Percentiles rank a stretch among this genome's conserved stretches.
These are phyloP conservation scores for Catocala fraxini DNA, from an alignment of 2,888 invertebrate species.

Conservation along the genomic window DNA sequence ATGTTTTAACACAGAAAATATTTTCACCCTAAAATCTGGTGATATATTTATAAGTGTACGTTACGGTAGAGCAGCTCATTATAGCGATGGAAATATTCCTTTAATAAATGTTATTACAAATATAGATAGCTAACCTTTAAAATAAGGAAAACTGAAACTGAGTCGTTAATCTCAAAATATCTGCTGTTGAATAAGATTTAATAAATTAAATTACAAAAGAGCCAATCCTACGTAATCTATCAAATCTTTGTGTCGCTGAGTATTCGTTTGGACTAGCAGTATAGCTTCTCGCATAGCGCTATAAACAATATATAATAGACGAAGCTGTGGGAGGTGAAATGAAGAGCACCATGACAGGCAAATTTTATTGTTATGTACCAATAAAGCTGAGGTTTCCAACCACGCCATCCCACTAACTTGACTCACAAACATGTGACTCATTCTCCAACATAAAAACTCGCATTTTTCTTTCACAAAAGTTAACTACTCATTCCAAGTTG, in stretches of 20 bases:
- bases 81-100: not conserved
- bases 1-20: not conserved
- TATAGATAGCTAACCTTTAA: constrained; percentile 1
- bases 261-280: constrained; percentile 31
- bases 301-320: constrained; percentile 37
- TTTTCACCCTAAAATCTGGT: not conserved
- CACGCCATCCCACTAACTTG: constrained; percentile 43
- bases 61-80: too few relatives aligned
- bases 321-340: constrained; percentile 42
- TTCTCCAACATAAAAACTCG: constrained; percentile 32
- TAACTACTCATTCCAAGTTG: constrained; percentile 20
- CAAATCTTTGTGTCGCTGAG: constrained; percentile 32
- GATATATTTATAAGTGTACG: too few relatives aligned
- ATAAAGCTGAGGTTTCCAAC: constrained; percentile 33
- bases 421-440: constrained; percentile 57
- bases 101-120: not conserved
- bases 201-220: constrained; percentile 41
- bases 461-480: constrained; percentile 31
- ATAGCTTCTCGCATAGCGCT: constrained; percentile 37
- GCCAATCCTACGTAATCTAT: constrained; percentile 19
- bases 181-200: constrained; percentile 30
- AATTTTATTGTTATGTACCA: constrained; percentile 48
- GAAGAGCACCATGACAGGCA: constrained; percentile 42
- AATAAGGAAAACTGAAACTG: constrained; percentile 24
- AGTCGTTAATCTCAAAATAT: constrained; percentile 28